phyloP scores from a whole-genome alignment of 2,797 vertebrate species.

The Rhabdomys pumilio region DNA sequence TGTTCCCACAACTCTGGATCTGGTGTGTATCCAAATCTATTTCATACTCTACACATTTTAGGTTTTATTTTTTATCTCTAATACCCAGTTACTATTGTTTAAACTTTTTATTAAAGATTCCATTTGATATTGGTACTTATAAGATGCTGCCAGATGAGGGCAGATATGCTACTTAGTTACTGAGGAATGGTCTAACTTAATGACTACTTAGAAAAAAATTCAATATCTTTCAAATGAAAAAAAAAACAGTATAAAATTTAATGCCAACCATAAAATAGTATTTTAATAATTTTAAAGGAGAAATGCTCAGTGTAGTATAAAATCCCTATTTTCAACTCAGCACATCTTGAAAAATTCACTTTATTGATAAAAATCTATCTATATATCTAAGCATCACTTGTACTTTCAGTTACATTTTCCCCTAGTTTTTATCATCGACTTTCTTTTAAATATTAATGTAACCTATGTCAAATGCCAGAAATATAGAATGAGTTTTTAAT shows the following conservation, averaged over 20 bases:
- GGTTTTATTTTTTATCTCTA: background rate
- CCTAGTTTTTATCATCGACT: background rate
- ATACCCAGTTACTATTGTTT: background rate
- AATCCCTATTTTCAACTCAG: background rate
- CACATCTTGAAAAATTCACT: background rate
- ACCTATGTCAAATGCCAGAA: background rate
- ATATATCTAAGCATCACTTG: background rate
- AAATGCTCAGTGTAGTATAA: background rate
- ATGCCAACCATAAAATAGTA: background rate
- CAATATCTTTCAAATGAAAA: background rate
- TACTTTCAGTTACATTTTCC: background rate
- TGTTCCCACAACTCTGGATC: background rate
- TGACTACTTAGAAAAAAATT: background rate
- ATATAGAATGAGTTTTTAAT: background rate
- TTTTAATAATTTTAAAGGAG: background rate
- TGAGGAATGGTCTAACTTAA: background rate
- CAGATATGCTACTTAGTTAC: background rate
- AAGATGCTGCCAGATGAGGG: background rate
- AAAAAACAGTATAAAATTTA: background rate
- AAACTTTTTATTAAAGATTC: background rate
- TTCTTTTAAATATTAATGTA: background rate
- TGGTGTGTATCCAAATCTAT: background rate
- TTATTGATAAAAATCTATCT: background rate
- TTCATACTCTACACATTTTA: background rate
- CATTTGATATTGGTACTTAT: background rate